Percentiles rank a stretch among this genome's conserved stretches.
These are phyloP conservation scores for Enhydra lutris DNA, from an alignment of 2,113 vertebrate species.

Conservation along the genomic window DNA sequence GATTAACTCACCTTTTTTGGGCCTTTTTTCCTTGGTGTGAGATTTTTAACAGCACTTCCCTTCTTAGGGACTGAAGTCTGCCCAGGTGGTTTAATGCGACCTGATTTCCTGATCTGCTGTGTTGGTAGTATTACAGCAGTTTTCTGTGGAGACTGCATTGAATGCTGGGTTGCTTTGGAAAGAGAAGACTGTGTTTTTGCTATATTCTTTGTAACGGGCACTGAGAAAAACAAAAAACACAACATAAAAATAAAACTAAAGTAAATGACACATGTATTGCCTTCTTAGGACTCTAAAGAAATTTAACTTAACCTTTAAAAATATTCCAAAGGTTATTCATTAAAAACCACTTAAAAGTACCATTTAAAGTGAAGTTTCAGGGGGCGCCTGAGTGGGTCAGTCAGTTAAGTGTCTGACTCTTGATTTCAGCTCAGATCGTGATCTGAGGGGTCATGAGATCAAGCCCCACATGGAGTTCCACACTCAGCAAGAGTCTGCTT, in stretches of 20 bases:
- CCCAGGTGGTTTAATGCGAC: slow-evolving; percentile 86
- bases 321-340: slow-evolving; percentile 61
- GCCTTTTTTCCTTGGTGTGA: slow-evolving; percentile 88
- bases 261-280: slow-evolving; percentile 62
- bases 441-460: neutral
- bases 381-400: neutral
- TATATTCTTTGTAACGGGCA: slow-evolving; percentile 86
- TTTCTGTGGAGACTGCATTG: slow-evolving; percentile 90
- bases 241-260: slow-evolving; percentile 76
- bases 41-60: slow-evolving; percentile 82
- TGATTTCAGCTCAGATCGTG: neutral
- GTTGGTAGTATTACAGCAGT: slow-evolving; percentile 82
- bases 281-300: slow-evolving; percentile 1
- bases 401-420: neutral
- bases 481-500: neutral
- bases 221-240: slow-evolving; percentile 81
- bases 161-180: slow-evolving; percentile 87
- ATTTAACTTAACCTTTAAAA: slow-evolving; percentile 66
- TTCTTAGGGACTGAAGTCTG: slow-evolving; percentile 83
- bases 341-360: slow-evolving; percentile 60
- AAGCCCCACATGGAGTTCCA: neutral
- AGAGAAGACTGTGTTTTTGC: slow-evolving; percentile 84
- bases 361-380: slow-evolving; percentile 37
- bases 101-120: slow-evolving; percentile 87
- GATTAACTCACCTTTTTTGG: slow-evolving; percentile 91